Evolutionary conservation across 2,888 invertebrate species (phyloP), one percentile per base, ranked within the genome.

Genomic region (Pedicia rivosa): DNA sequence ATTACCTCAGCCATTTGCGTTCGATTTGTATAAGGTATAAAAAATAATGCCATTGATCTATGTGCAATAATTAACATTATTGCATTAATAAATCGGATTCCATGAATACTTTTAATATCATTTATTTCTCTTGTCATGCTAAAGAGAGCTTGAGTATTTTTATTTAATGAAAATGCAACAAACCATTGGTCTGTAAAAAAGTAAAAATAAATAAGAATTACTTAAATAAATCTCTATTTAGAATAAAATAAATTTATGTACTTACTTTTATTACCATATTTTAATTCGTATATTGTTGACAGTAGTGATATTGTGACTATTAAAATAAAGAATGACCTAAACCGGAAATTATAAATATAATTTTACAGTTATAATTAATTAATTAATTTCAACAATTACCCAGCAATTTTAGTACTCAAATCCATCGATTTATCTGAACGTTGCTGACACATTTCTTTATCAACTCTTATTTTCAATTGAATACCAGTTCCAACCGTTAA

Each of bases 11-110:
- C 58, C 71, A 74, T 73, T 43, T 63, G 59, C 0, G 77, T 77
- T 43, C 77, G 64, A 49, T 78, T 78, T 31, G 68, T 55, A 48
- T 71, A 78, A 3, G 77, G 74, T 49, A 70, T 65, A 47, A 73
- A 78, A 48, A 77, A 73, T 37, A 73, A 51, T 2, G 78, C 76
- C 72, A 78, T 72, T n/a, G 74, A 73, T 51, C 78, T 78, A 52
- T 78, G 78, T 1, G 76, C 67, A 4, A 72, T 48, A 7, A 78
- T 51, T 40, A 78, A 52, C 64, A 76, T 66, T 5, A 69, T 31
- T 2, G 77, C 77, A 48, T 77, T 78, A 5, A 77, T 47, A 40
- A 70, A 70, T 40, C 78, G 58, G 25, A 78, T 69, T 13, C 77
- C 77, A 52, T 78, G 78, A 1, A 78, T 66, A 1, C 69, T 64